Conservation (phyloP, 2,888 invertebrate species). For the Chrysopilus asiliformis region DNA sequence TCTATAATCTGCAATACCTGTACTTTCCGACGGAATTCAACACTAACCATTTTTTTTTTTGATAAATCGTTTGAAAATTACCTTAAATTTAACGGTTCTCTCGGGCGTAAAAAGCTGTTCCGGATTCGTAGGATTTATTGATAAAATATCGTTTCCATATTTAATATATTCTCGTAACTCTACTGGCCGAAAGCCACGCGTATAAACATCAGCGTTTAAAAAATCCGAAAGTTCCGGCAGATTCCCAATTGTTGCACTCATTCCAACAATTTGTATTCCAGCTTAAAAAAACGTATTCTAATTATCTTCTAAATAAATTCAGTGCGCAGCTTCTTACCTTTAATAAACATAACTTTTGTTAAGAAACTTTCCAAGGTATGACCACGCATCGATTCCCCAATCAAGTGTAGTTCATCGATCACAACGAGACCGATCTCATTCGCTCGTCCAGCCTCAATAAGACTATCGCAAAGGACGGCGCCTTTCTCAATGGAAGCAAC, state of each 20-base stretch:
- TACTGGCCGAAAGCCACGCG: constrained; percentile 79
- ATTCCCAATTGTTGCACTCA: constrained; percentile 96
- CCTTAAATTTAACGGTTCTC: constrained; percentile 40
- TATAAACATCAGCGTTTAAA: constrained; percentile 67
- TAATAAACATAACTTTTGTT: constrained; percentile 59
- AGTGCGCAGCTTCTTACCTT: constrained; percentile 45
- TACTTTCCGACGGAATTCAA: too few relatives aligned
- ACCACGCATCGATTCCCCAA: constrained; percentile 79
- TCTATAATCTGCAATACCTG: too few relatives aligned
- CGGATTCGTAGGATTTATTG: constrained; percentile 39
- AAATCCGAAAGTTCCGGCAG: constrained; percentile 66
- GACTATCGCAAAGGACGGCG: constrained; percentile 66
- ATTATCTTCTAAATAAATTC: too few relatives aligned
- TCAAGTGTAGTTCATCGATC: constrained; percentile 86
- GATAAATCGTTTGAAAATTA: too few relatives aligned
- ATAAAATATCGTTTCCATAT: constrained; percentile 45
- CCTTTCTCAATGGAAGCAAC: constrained; percentile 95
- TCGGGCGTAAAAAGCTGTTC: constrained; percentile 41
- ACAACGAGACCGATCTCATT: constrained; percentile 66
- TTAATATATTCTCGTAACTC: constrained; percentile 73
- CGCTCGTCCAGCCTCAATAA: constrained; percentile 64
- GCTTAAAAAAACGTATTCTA: constrained; percentile 30
- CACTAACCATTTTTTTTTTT: too few relatives aligned
- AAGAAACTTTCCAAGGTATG: constrained; percentile 71
- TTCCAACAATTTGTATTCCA: constrained; percentile 77